Percentiles rank a stretch among this genome's conserved stretches.
phyloP scores from a whole-genome alignment of 2,888 invertebrate species.

The Epinotia bilunana region DNA sequence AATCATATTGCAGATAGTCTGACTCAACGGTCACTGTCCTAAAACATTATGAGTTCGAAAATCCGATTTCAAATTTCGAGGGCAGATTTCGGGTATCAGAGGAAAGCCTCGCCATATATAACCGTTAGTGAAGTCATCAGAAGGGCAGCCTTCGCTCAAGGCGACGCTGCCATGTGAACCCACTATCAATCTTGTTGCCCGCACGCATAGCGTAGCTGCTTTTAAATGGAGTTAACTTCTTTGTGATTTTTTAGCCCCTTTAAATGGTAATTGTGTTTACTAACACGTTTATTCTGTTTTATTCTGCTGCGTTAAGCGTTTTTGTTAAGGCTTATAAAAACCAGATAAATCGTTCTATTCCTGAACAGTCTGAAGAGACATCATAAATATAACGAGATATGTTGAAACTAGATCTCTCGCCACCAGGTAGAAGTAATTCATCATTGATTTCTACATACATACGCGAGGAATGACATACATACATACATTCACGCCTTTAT shows the following conservation, averaged over 20 bases:
- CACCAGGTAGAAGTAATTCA: neutral
- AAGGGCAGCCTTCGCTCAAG: conserved; percentile 76
- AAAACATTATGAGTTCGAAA: conserved; percentile 59
- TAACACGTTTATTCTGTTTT: conserved; percentile 22
- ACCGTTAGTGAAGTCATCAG: conserved; percentile 83
- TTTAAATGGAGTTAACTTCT: conserved; percentile 39
- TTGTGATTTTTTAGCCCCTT: conserved; percentile 36
- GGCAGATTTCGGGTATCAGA: conserved; percentile 68
- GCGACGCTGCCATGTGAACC: conserved; percentile 81
- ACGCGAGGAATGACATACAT: too few species aligned
- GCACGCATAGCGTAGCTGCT: conserved; percentile 64
- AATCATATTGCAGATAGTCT: conserved; percentile 1
- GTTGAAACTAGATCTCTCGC: neutral
- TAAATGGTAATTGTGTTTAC: conserved; percentile 42
- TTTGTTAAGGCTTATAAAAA: conserved; percentile 7
- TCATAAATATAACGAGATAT: neutral
- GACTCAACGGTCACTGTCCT: neutral
- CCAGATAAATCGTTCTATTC: neutral
- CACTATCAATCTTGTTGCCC: conserved; percentile 77
- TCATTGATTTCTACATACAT: too few species aligned
- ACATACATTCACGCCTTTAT: too few species aligned
- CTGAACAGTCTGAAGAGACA: neutral
- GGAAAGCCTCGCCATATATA: conserved; percentile 78
- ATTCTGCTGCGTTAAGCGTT: conserved; percentile 1
- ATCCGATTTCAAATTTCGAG: conserved; percentile 67